These are phyloP conservation scores for Cardiocondyla obscurior DNA, from an alignment of 1,140 invertebrate species.

Conservation along the genomic window DNA sequence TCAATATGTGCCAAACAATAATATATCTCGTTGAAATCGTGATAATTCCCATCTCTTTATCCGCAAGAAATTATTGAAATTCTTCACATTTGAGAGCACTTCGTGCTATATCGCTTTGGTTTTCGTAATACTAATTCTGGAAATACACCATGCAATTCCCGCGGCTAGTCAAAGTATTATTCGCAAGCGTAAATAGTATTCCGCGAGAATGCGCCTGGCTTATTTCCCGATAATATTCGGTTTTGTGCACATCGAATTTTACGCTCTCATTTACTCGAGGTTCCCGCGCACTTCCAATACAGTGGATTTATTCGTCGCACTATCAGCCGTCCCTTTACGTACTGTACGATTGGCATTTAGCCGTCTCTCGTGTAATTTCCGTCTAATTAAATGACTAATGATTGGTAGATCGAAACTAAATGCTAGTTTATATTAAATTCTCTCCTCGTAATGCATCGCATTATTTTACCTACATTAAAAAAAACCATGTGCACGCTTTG, in stretches of 20 bases:
- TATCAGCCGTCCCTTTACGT: neutral
- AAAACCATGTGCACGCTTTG: too few species aligned
- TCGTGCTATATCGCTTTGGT: neutral
- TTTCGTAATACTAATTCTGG: neutral
- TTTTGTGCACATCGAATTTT: slow-evolving; percentile 35
- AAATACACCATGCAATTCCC: neutral
- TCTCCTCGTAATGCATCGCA: neutral
- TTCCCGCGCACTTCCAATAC: slow-evolving; percentile 13
- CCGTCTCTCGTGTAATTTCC: slow-evolving; percentile 1
- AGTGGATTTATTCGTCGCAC: slow-evolving; percentile 28
- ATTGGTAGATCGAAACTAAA: slow-evolving; percentile 13
- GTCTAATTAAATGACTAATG: slow-evolving; percentile 38
- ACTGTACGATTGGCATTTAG: slow-evolving; percentile 10
- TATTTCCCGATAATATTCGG: slow-evolving; percentile 49
- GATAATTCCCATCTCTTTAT: neutral
- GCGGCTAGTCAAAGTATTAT: slow-evolving; percentile 25
- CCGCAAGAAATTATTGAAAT: neutral
- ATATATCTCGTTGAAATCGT: neutral
- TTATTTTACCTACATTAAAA: neutral
- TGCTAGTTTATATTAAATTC: neutral
- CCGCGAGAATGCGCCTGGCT: slow-evolving; percentile 10
- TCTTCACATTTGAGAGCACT: neutral
- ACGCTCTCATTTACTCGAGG: slow-evolving; percentile 31
- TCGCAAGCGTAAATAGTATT: slow-evolving; percentile 34
- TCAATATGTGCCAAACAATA: neutral